These are phyloP conservation scores for Formicarius rufipectus DNA, from an alignment of 2,113 vertebrate genomes.

Conservation along the genomic window DNA sequence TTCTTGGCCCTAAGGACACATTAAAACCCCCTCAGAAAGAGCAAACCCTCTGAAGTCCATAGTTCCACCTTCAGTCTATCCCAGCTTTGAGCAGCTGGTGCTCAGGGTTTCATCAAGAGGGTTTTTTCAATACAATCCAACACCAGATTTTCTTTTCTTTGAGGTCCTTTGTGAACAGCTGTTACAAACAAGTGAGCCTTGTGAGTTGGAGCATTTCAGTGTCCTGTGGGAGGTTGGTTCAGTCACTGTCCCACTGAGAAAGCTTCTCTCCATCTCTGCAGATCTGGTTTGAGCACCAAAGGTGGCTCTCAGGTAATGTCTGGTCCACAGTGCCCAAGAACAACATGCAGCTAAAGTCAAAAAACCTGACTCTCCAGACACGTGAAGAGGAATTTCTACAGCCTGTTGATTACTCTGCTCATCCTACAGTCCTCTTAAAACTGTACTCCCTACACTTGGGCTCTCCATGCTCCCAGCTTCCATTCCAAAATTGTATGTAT, in stretches of 20 bases:
- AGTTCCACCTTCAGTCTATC: not conserved
- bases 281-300: not conserved
- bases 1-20: not conserved
- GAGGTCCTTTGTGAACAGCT: not conserved
- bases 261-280: not conserved
- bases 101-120: not conserved
- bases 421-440: not conserved
- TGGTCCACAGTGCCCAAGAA: not conserved
- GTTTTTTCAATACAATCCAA: not conserved
- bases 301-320: not conserved
- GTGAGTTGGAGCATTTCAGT: not conserved
- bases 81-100: not conserved
- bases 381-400: not conserved
- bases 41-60: not conserved
- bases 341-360: accelerated
- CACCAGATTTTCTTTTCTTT: accelerated
- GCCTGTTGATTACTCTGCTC: not conserved
- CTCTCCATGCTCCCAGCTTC: not conserved
- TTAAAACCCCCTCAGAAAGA: not conserved
- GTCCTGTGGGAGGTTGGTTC: not conserved
- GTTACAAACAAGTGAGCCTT: too few relatives aligned
- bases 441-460: not conserved
- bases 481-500: not conserved
- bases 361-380: not conserved
- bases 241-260: not conserved